These are phyloP conservation scores for Neodontobutis hainanensis DNA, from an alignment of 2,113 vertebrate genomes.

Conservation along the genomic window DNA sequence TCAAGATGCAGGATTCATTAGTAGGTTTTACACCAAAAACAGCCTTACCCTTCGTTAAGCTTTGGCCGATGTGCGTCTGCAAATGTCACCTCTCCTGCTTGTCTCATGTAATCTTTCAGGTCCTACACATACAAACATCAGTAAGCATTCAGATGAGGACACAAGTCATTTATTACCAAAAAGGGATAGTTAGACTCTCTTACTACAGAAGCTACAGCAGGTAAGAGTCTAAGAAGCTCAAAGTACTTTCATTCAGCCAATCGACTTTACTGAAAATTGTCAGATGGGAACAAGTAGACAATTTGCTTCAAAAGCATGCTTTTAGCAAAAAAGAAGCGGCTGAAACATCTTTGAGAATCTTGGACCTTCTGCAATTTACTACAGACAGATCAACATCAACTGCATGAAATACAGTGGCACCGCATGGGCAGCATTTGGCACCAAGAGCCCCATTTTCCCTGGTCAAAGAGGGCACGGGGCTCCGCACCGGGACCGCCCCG, in stretches of 20 bases:
- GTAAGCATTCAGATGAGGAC: conserved; percentile 62
- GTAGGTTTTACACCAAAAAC: neutral
- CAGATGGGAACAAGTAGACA: neutral
- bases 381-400: conserved; percentile 80
- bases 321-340: neutral
- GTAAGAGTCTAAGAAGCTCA: conserved; percentile 68
- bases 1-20: neutral
- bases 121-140: conserved; percentile 88
- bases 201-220: conserved; percentile 62
- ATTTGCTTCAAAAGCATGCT: neutral
- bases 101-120: conserved; percentile 99
- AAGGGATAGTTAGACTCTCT: conserved; percentile 73
- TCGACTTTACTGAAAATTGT: neutral
- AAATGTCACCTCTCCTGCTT: conserved; percentile 98
- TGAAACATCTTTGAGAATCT: conserved; percentile 59
- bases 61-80: conserved; percentile 96
- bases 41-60: conserved; percentile 92
- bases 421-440: conserved; percentile 68
- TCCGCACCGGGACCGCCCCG: conserved; percentile 87
- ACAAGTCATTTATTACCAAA: conserved; percentile 78
- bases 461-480: conserved; percentile 81
- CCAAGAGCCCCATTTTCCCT: conserved; percentile 68
- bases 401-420: conserved; percentile 76
- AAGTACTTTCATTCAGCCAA: conserved; percentile 14
- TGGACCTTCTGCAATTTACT: conserved; percentile 57